Evolutionary conservation across 2,797 vertebrate species (phyloP).

Genomic region (Esox masquinongy): DNA sequence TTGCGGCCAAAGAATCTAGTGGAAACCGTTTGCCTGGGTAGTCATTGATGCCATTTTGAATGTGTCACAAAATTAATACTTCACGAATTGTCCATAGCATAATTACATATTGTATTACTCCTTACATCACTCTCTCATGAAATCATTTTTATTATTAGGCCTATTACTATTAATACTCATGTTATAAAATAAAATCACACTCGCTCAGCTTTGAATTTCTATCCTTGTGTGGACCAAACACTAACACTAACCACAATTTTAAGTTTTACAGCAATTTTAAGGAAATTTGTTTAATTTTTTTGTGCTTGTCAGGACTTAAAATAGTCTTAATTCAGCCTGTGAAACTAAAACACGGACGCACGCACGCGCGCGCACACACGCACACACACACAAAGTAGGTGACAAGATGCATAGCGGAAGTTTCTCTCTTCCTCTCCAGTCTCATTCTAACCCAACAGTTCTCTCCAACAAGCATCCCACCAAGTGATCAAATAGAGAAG

Average conservation of each 20-base stretch:
- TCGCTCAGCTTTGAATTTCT: no score
- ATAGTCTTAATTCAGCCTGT: no score
- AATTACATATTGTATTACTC: not conserved
- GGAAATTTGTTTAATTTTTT: no score
- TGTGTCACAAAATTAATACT: not conserved
- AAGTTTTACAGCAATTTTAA: no score
- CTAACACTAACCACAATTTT: no score
- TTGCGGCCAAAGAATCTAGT: no score
- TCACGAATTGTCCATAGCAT: not conserved
- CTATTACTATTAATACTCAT: no score
- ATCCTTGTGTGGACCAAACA: no score
- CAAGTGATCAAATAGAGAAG: slow-evolving; percentile 14
- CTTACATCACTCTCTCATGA: not conserved
- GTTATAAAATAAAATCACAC: no score
- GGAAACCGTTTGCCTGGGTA: not conserved
- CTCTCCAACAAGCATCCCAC: slow-evolving; percentile 21
- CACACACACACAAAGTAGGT: not conserved
- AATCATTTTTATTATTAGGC: not conserved
- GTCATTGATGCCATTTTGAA: not conserved
- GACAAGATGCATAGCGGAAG: slow-evolving; percentile 42
- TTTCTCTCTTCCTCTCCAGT: slow-evolving; percentile 31
- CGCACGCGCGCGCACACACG: not conserved
- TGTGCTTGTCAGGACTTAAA: no score
- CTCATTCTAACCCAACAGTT: slow-evolving; percentile 16
- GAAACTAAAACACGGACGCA: no score